Evolutionary conservation across 2,113 vertebrate species (phyloP), one percentile per base, ranked within the genome.

Genomic region (Perca flavescens): DNA sequence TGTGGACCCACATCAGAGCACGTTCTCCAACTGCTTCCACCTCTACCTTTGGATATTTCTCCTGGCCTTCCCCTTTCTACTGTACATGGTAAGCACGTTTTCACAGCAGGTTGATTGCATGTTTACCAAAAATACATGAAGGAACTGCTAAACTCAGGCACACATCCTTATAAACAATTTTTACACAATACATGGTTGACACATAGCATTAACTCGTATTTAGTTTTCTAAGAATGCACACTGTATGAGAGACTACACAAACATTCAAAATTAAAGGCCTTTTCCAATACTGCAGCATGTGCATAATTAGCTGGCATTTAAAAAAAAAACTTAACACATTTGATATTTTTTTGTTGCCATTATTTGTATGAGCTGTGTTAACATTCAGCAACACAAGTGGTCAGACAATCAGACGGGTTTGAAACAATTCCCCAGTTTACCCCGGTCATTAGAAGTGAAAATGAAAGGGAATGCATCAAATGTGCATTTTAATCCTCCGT

Each of bases 1-100:
- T 86, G 97, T 98, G 90, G 97, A 98, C 94, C 97, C 97, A 17
- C 97, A 98, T 90, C 97, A 97, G 93, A 97, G 97, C 93, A 97
- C 97, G 8, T 98, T 98, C 93, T 97, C 97, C 90, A 98, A 98
- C 93, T 97, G 97, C 89, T 97, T 98, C 88, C 97, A 98, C 76
- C 96, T 98, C 74, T 98, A 98, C 84, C 95, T 97, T 69, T 98
- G 97, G 97, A 96, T 98, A 85, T 97, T 98, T 85, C 91, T 98
- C 69, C 95, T 97, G 93, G 94, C 94, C 77, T 96, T 97, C 78
- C 97, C 97, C 7, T 97, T 98, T 85, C 88, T 97, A 84, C 93
- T 98, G 74, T 98, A 96, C 92, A 97, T 97, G 97, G 97, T 97
- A 86, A 97, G 97, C 12, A 73, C 5, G 22, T 46, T 67, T 78